These are phyloP conservation scores for Phycodurus eques DNA, from an alignment of 2,113 vertebrate species.

Conservation along the genomic window DNA sequence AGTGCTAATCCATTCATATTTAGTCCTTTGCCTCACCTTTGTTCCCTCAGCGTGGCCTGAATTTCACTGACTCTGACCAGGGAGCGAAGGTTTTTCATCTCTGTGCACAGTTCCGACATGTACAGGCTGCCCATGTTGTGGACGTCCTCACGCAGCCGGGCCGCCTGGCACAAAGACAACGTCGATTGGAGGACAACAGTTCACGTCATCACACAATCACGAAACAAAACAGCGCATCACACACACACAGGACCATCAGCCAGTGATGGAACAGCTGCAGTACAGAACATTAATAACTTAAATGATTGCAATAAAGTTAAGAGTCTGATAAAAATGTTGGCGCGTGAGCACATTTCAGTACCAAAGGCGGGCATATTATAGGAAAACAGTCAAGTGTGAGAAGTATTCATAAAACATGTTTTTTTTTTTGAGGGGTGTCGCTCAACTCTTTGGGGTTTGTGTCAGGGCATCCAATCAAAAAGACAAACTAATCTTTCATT, in stretches of 20 bases:
- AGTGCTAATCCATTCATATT: not conserved
- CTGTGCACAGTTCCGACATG: conserved; percentile 99
- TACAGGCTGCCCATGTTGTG: conserved; percentile 97
- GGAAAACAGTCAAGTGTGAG: too few species aligned
- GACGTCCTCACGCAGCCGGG: conserved; percentile 91
- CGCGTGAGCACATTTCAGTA: not conserved
- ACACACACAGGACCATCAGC: not conserved
- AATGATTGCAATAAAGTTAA: not conserved
- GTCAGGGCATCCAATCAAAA: too few species aligned
- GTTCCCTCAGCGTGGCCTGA: conserved; percentile 97
- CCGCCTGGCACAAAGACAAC: conserved; percentile 72
- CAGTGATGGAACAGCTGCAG: not conserved
- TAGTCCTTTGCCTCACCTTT: conserved; percentile 78
- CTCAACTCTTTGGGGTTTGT: too few species aligned
- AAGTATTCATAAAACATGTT: too few species aligned
- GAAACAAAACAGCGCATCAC: not conserved
- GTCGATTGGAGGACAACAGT: not conserved
- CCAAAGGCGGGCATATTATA: not conserved
- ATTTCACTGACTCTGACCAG: conserved; percentile 99
- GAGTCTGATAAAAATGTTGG: not conserved
- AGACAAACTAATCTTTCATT: too few species aligned
- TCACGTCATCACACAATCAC: not conserved
- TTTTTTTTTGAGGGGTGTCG: too few species aligned
- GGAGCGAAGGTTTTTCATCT: conserved; percentile 98
- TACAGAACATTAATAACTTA: not conserved